These are phyloP conservation scores for Philypnodon macrostomus DNA, from an alignment of 2,797 vertebrate genomes.

Conservation along the genomic window DNA sequence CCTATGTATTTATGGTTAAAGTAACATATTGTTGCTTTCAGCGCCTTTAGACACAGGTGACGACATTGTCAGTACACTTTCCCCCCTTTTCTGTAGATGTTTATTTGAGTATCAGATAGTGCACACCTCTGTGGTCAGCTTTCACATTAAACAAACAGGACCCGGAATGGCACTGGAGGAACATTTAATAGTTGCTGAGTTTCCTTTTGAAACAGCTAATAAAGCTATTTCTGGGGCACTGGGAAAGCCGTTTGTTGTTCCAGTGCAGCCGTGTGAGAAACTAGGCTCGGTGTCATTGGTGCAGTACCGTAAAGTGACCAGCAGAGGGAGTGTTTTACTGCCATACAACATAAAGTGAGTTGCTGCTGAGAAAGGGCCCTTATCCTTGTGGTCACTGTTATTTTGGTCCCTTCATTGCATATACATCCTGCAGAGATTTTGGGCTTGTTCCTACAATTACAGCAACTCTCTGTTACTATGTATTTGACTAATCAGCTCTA, in stretches of 20 bases:
- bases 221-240: constrained; percentile 66
- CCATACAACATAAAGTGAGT: neutral
- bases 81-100: constrained; percentile 15
- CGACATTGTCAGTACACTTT: neutral
- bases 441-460: constrained; percentile 61
- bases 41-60: neutral
- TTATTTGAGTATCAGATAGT: constrained; percentile 31
- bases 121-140: constrained; percentile 42
- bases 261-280: constrained; percentile 45
- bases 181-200: constrained; percentile 60
- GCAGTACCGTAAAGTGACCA: constrained; percentile 48
- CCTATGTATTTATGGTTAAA: neutral
- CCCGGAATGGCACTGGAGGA: constrained; percentile 57
- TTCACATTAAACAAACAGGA: constrained; percentile 39
- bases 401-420: constrained; percentile 49
- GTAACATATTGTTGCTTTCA: neutral
- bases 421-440: constrained; percentile 59
- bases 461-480: constrained; percentile 59
- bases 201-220: constrained; percentile 69
- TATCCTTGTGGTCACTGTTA: constrained; percentile 55
- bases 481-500: constrained; percentile 64
- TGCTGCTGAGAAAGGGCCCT: constrained; percentile 25
- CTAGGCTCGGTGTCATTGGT: constrained; percentile 23
- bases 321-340: constrained; percentile 70
- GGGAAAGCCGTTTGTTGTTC: constrained; percentile 58